Evolutionary conservation across 2,113 vertebrate species (phyloP), one percentile per base, ranked within the genome.

Genomic region (Caranx ignobilis): DNA sequence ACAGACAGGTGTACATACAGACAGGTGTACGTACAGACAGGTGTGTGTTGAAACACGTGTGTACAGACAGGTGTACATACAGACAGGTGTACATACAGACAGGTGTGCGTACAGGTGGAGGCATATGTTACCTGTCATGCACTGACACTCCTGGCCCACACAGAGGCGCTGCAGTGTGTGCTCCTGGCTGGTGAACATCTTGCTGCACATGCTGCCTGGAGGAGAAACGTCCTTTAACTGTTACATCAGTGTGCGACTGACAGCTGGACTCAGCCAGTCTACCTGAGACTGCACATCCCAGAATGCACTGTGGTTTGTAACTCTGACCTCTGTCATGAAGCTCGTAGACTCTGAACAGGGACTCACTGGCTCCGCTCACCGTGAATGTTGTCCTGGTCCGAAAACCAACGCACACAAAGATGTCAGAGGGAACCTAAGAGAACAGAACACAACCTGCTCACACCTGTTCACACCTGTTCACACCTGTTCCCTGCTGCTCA

Each of bases 111-210:
- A 26, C 26, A 26, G 26, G 11, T 12, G 13, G 35, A 37, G 35
- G 35, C 5, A 37, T 6, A 39, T 1, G 5, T 66, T 95, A 99
- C 98, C 97, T 95, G 96, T 94, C 89, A 98, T 95, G 81, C 97
- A 99, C 77, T 95, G 95, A 90, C 98, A 99, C 19, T 95, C 75
- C 1, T 92, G 82, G 31, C 90, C 97, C 85, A 95, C 93, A 88
- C 98, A 99, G 67, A 98, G 89, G 62, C 88, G 95, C 88, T 96
- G 91, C 31, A 99, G 94, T 11, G 85, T 94, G 75, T 94, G 92
- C 18, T 95, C 91, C 90, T 95, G 79, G 4, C 88, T 86, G 16
- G 95, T 94, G 74, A 98, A 98, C 65, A 93, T 84, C 3, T 95
- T 86, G 47, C 93, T 94, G 87, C 98, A 99, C 62, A 90, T 84